Evolutionary conservation across 2,888 invertebrate species (phyloP).

Genomic region (Machimus atricapillus): DNA sequence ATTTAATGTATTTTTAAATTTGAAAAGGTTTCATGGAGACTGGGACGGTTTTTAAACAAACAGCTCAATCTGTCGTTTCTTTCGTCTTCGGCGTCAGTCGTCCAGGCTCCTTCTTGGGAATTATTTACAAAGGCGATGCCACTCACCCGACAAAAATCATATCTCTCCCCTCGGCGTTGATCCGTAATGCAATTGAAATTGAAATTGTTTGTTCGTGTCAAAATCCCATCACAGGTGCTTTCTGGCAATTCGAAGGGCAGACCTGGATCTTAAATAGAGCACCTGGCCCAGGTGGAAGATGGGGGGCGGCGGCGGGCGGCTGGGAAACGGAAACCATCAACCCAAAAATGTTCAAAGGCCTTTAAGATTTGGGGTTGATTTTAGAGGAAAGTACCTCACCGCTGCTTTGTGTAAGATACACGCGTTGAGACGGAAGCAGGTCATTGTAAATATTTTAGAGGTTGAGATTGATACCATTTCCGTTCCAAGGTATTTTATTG

Average conservation of each 20-base stretch:
- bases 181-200: background rate
- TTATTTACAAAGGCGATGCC: background rate
- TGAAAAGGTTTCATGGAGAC: background rate
- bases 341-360: background rate
- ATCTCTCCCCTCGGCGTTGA: background rate
- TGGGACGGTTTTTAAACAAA: background rate
- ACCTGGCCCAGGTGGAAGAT: background rate
- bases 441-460: background rate
- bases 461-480: background rate
- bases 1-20: background rate
- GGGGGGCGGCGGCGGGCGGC: background rate
- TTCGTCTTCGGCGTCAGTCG: background rate
- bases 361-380: background rate
- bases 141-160: background rate
- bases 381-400: background rate
- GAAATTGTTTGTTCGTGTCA: background rate
- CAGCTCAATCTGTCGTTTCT: background rate
- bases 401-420: background rate
- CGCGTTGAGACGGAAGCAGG: background rate
- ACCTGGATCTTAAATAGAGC: background rate
- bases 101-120: background rate
- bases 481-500: background rate
- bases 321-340: background rate
- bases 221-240: background rate
- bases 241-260: background rate